Base-by-base conservation (phyloP, 2,797 vertebrate genomes). In the Typhlichthys subterraneus region DNA sequence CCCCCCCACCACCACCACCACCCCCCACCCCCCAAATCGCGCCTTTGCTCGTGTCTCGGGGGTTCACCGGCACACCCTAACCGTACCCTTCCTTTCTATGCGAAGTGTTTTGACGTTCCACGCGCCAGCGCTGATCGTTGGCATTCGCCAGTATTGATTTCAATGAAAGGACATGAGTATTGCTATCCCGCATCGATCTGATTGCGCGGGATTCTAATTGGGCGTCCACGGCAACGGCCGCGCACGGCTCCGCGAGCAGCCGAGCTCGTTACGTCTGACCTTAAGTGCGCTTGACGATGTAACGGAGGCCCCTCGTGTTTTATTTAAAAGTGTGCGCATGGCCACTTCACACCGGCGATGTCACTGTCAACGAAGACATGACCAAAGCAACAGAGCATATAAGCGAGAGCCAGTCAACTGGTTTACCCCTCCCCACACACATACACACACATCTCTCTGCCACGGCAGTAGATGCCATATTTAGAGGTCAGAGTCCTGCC, bases 141-240 rank as follows among this genome's bases (percentile, higher is more conserved):
- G 42, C 62, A 59, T 79, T 75, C 54, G 13, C 47, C 49, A 42
- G 61, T 73, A 69, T 71, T 76, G 54, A 74, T 76, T 80, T 79
- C 65, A 82, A 63, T 77, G 63, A 65, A 47, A 74, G 33, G 58
- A 74, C 66, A 63, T 42, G 57, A 74, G 62, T 58, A 74, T 80
- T 75, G 66, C 68, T 53, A 55, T 77, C 75, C 79, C 70, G 52
- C 78, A 80, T 88, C 70, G 77, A 85, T 88, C 68, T 73, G 71
- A 45, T 53, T 61, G 70, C 77, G 63, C 48, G 57, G 31, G 14
- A 50, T 9, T 23, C 67, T 87, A 83, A 83, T 83, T 81, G 69
- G 65, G 71, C 72, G 63, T 52, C 69, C 69, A 76, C 70, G 15
- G 63, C 50, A 59, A 49, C 57, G 38, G 29, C 23, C 23, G 23